Percentiles rank a stretch among this genome's conserved stretches.
Evolutionary conservation across 37 sponge, comb jelly and placozoan genomes (phyloP).

Genomic region (Beroe ovata): DNA sequence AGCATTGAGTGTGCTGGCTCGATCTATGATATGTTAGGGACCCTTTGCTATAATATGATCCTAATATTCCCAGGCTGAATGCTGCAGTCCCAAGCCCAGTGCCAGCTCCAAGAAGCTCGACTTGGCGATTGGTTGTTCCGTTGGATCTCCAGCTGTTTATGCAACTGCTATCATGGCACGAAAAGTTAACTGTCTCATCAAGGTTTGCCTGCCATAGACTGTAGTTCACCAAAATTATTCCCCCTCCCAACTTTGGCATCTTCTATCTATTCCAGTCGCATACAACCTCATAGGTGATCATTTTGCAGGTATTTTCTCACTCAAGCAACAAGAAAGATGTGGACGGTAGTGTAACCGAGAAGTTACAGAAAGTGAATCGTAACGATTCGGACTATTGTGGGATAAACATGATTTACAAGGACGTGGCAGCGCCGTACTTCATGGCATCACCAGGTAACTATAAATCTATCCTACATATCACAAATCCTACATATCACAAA

Average conservation of each 20-base stretch:
- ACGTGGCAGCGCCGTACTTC: conserved; percentile 17
- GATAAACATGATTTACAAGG: conserved; percentile 49
- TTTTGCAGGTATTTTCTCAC: conserved; percentile 49
- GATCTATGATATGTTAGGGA: no score
- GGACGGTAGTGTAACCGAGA: conserved; percentile 19
- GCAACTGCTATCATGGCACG: conserved; percentile 42
- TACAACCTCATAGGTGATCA: not conserved
- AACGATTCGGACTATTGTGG: conserved; percentile 15
- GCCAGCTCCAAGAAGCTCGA: conserved; percentile 14
- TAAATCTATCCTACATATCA: no score
- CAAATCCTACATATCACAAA: no score
- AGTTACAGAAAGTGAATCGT: not conserved
- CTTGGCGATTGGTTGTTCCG: conserved; percentile 25
- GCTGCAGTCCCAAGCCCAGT: not conserved
- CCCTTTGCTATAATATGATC: no score
- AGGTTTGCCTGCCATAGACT: no score
- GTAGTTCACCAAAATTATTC: no score
- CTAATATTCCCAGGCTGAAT: conserved; percentile 46
- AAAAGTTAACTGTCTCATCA: conserved; percentile 58
- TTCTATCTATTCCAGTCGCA: no score
- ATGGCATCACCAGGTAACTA: conserved; percentile 39
- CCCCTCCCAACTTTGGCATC: no score
- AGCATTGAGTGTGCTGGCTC: no score
- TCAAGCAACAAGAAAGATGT: conserved; percentile 30
- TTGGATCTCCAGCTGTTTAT: conserved; percentile 61